phyloP scores from a whole-genome alignment of 2,113 vertebrate species.

The Mus musculus region DNA sequence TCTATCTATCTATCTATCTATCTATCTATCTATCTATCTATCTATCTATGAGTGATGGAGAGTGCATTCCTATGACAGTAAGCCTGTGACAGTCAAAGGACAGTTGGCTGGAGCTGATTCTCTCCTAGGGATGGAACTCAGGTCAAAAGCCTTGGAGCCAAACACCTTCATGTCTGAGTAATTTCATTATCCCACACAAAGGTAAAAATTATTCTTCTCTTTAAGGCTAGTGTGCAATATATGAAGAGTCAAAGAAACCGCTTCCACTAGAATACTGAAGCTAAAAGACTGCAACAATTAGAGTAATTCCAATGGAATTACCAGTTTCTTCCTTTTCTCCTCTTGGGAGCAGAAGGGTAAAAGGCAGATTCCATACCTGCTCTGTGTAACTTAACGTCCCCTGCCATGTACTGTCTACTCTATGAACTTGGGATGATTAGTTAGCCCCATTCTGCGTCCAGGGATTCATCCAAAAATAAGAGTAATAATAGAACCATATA shows the following conservation, averaged over 20 bases:
- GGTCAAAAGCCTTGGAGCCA: background rate
- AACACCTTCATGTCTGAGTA: background rate
- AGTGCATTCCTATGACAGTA: no score
- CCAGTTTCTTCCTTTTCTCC: background rate
- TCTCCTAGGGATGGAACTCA: background rate
- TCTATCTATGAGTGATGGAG: background rate
- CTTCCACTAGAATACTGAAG: slow-evolving; percentile 2
- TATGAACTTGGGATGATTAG: background rate
- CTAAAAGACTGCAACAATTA: background rate
- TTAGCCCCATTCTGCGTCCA: background rate
- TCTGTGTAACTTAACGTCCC: background rate
- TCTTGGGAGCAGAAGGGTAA: background rate
- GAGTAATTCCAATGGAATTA: background rate
- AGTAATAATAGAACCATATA: background rate
- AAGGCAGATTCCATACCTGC: background rate
- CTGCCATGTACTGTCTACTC: no score
- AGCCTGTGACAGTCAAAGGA: no score
- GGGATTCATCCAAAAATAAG: background rate
- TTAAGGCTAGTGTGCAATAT: background rate
- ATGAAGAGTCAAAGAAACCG: background rate
- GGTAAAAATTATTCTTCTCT: background rate
- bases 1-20: background rate
- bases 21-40: background rate
- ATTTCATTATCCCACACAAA: no score
- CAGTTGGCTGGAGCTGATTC: background rate